These are phyloP conservation scores for Hephaestus fuliginosus DNA, from an alignment of 2,797 vertebrate species.

Conservation along the genomic window DNA sequence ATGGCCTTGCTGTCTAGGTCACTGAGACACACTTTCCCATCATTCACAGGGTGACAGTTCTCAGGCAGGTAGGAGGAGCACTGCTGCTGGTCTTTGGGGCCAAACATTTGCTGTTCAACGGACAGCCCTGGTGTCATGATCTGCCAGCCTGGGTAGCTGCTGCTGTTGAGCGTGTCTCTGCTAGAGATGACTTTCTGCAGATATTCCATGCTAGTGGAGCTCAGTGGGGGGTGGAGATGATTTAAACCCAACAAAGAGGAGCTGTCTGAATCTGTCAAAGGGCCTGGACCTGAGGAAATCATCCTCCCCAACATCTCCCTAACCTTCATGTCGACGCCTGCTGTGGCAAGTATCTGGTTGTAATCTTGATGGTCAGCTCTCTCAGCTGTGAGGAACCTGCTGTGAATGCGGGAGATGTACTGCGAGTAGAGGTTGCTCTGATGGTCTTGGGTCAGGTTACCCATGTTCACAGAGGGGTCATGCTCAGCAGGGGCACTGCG, in stretches of 20 bases:
- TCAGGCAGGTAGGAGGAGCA: constrained; percentile 74
- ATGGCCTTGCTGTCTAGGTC: constrained; percentile 92
- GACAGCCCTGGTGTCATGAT: constrained; percentile 93
- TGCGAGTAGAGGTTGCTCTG: constrained; percentile 94
- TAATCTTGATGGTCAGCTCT: constrained; percentile 91
- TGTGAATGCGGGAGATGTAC: constrained; percentile 95
- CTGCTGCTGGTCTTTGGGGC: constrained; percentile 88
- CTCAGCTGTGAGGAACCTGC: constrained; percentile 91
- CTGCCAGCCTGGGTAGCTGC: constrained; percentile 94
- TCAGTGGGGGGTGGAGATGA: constrained; percentile 91
- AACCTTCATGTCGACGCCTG: constrained; percentile 92
- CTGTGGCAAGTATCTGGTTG: constrained; percentile 90
- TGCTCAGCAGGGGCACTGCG: constrained; percentile 89
- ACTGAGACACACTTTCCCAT: constrained; percentile 90
- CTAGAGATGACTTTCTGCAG: constrained; percentile 93
- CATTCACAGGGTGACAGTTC: constrained; percentile 81
- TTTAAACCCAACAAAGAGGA: constrained; percentile 92
- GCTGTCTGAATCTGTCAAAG: constrained; percentile 88
- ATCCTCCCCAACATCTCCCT: constrained; percentile 96
- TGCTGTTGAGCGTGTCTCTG: constrained; percentile 91
- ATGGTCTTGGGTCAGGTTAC: constrained; percentile 90
- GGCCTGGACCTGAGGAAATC: constrained; percentile 79
- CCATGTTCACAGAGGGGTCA: constrained; percentile 88
- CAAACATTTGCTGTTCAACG: constrained; percentile 91
- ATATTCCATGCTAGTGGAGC: constrained; percentile 93